Conservation (phyloP, 2,113 vertebrate species). For the Trogon surrucura region DNA sequence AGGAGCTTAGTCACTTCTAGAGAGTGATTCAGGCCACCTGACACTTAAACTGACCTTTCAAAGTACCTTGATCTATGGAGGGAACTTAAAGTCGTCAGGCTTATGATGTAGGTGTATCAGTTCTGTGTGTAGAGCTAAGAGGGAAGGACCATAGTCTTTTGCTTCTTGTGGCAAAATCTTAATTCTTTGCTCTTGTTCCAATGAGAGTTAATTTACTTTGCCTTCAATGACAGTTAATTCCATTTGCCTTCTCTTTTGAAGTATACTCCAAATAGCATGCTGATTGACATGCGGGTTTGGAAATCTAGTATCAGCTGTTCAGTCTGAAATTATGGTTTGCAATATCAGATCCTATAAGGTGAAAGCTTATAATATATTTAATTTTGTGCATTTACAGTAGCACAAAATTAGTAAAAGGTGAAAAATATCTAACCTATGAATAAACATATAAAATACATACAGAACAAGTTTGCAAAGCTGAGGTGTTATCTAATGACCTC, state of each 20-base stretch:
- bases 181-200: not conserved
- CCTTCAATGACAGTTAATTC: slow-evolving; percentile 20
- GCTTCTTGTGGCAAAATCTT: not conserved
- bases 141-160: not conserved
- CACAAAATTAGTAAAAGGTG: not conserved
- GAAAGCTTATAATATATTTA: not conserved
- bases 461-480: not conserved
- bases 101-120: not conserved
- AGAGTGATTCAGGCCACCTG: not conserved
- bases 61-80: not conserved
- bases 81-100: not conserved
- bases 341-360: not conserved
- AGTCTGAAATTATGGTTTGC: not conserved
- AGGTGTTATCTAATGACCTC: not conserved
- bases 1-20: not conserved
- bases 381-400: not conserved
- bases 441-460: not conserved
- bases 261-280: not conserved
- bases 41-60: slow-evolving; percentile 20
- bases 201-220: slow-evolving; percentile 28
- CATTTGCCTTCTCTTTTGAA: not conserved
- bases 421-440: not conserved
- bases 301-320: not conserved
- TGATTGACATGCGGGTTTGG: not conserved
- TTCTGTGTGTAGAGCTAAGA: not conserved